Base-by-base conservation (phyloP, 2,888 invertebrate species). In the Tetramorium bicarinatum region DNA sequence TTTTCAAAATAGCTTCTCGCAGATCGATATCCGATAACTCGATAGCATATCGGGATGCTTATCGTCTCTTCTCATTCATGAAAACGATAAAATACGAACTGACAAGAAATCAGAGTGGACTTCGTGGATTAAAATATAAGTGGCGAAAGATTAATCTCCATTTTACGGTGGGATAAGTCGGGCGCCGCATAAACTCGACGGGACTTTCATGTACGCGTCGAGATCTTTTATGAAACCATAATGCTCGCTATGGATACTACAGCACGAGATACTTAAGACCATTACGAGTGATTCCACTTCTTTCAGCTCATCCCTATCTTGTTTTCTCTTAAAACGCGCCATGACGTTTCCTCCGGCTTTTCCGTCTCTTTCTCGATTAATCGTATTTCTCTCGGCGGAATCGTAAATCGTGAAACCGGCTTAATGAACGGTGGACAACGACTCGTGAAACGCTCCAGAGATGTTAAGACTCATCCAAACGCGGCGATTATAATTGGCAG, bases 151-250 rank as follows among this genome's bases (percentile, higher is more conserved):
- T 64, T 64, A 76, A 76, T 41, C 25, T 21, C 38, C 41, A n/a
- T 76, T 76, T 76, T 54, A 76, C 25, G 13, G 38, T 2, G 9
- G 15, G 4, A 64, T n/a, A 13, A 76, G n/a, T 52, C 69, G 54
- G 62, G 41, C 47, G 49, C 76, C 64, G 64, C 85, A 83, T 85
- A 88, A 89, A 88, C 85, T 87, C 64, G 59, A 83, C 75, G 66
- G 18, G 82, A 80, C 83, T 83, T 67, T 85, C 85, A 83, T 83
- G 62, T 79, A 79, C 56, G 64, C 67, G 52, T 74, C 85, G 79
- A 82, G 72, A 85, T 88, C 84, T 84, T 89, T 84, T 89, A 87
- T 81, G 88, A 89, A 83, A 86, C 72, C 84, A 88, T 88, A 89
- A 89, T 85, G 85, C 83, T 79, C 67, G 81, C 72, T 62, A 83